A percentile compares a stretch with the other conserved stretches of the same genome.
Evolutionary conservation across 2,113 vertebrate species (phyloP).

Genomic region (Triplophysa dalaica): DNA sequence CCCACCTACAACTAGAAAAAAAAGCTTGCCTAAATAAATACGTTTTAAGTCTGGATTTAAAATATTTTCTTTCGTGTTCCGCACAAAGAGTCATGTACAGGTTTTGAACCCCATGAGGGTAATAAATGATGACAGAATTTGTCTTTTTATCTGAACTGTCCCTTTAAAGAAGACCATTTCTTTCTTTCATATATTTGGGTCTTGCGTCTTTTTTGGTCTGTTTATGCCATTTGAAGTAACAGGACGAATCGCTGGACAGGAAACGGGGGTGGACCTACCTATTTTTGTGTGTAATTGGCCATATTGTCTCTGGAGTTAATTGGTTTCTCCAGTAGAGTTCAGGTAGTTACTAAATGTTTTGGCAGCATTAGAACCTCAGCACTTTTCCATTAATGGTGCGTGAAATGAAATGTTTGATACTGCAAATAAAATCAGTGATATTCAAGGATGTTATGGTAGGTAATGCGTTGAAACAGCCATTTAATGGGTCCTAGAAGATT

Average conservation of each 20-base stretch:
- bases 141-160: no score
- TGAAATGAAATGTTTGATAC: constrained; percentile 99
- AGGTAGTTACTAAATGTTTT: constrained; percentile 99
- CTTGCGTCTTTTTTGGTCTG: not conserved
- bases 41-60: no score
- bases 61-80: no score
- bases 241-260: constrained; percentile 68
- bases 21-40: no score
- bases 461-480: constrained; percentile 99
- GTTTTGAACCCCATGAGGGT: no score
- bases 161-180: not conserved
- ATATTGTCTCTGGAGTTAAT: constrained; percentile 99
- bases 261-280: constrained; percentile 89
- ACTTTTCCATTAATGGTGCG: constrained; percentile 99
- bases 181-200: not conserved
- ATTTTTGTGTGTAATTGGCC: constrained; percentile 99
- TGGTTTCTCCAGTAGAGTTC: constrained; percentile 95
- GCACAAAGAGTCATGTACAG: no score
- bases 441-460: constrained; percentile 99
- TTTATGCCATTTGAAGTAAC: constrained; percentile 82
- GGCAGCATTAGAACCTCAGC: constrained; percentile 99
- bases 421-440: constrained; percentile 99
- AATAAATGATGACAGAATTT: no score
- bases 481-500: constrained; percentile 99
- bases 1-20: no score